Conservation (phyloP, 2,113 vertebrate genomes). For the Synchiropus splendidus region DNA sequence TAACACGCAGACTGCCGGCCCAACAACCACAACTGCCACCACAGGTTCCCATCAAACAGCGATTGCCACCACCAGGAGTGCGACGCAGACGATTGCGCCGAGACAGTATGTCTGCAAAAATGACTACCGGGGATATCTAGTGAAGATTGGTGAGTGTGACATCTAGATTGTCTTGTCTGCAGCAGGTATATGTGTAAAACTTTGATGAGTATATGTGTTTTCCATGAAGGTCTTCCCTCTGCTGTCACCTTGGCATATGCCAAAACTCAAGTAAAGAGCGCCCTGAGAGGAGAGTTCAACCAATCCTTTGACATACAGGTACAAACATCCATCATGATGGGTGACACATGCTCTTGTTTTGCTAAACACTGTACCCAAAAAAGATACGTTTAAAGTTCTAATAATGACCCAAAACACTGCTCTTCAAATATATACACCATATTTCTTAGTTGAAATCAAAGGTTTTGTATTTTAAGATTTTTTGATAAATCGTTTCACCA, state of each 20-base stretch:
- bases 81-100: constrained; percentile 51
- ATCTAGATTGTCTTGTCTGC: neutral
- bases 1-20: constrained; percentile 15
- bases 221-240: constrained; percentile 71
- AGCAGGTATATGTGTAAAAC: neutral
- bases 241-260: constrained; percentile 76
- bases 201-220: neutral
- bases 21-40: constrained; percentile 32
- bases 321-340: constrained; percentile 16
- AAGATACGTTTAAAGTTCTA: too few relatives aligned
- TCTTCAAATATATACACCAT: too few relatives aligned
- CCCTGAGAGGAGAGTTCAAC: constrained; percentile 79
- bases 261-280: constrained; percentile 76
- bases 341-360: neutral
- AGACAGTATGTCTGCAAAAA: constrained; percentile 77
- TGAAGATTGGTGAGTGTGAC: constrained; percentile 76
- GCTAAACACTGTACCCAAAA: too few relatives aligned
- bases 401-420: too few relatives aligned
- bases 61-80: constrained; percentile 24
- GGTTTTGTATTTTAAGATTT: too few relatives aligned
- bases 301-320: constrained; percentile 87
- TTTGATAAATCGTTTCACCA: too few relatives aligned
- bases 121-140: constrained; percentile 70
- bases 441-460: too few relatives aligned
- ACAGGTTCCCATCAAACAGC: constrained; percentile 25